phyloP scores from a whole-genome alignment of 1,140 invertebrate genomes.

The Temnothorax longispinosus region DNA sequence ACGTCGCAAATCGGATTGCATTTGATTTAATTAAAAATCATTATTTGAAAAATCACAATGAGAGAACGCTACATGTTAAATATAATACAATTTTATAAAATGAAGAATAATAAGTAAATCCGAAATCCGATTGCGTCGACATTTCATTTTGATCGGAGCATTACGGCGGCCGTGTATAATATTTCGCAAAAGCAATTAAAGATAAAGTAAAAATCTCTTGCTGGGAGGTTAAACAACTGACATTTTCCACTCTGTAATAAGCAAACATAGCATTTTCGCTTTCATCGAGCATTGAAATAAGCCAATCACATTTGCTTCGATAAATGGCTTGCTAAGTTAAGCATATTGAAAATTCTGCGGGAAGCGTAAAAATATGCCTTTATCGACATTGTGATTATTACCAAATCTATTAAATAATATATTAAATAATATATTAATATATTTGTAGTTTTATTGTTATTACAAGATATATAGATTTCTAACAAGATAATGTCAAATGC shows the following conservation, averaged over 20 bases:
- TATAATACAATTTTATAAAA: constrained; percentile 24
- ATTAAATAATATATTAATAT: neutral
- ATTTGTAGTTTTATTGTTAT: neutral
- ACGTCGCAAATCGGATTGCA: constrained; percentile 21
- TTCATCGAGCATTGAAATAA: neutral
- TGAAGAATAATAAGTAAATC: constrained; percentile 15
- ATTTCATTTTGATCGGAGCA: constrained; percentile 39
- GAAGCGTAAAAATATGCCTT: neutral
- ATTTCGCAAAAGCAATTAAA: constrained; percentile 26
- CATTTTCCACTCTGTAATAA: constrained; percentile 13
- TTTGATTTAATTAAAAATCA: constrained; percentile 38
- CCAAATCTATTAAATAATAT: constrained; percentile 10
- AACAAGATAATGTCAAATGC: neutral
- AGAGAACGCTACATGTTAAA: neutral
- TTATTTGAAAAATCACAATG: constrained; percentile 38
- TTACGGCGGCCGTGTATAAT: neutral
- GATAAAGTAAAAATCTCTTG: constrained; percentile 3
- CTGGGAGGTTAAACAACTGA: constrained; percentile 19
- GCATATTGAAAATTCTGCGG: neutral
- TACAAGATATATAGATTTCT: neutral
- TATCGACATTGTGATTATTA: neutral
- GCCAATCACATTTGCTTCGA: neutral
- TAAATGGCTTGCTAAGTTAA: constrained; percentile 9
- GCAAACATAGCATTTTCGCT: constrained; percentile 3
- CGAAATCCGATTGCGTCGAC: constrained; percentile 8